Base-by-base conservation (phyloP, 2,888 invertebrate genomes). In the Drosophila picticornis region DNA sequence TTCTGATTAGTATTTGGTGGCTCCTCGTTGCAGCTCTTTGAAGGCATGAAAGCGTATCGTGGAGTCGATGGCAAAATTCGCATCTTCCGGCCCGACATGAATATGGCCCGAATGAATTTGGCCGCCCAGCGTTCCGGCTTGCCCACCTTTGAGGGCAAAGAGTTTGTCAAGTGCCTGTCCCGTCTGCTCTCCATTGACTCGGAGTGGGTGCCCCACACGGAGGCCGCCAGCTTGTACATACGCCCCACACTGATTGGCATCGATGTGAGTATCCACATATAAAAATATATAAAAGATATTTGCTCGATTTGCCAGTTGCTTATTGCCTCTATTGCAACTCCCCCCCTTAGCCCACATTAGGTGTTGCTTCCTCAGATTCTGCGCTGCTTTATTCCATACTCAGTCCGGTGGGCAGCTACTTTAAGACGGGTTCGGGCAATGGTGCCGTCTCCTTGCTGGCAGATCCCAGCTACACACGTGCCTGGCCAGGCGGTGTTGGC, bases 11-110 rank as follows among this genome's bases (percentile, higher is more conserved):
- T 61, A 40, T 58, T 31, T 62, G 36, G 31, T 31, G 61, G 22
- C 16, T 5, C 19, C 31, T 60, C 36, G 4, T 83, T 87, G 32
- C 94, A 99, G 98, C 94, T 99, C 77, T 99, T 99, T 92, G 99
- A 99, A 95, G 99, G 99, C 62, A 95, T 99, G 96, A 99, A 99
- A 94, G 99, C 99, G 0, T 99, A 97, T 94, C 95, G 98, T 83
- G 98, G 99, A 11, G 95, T 96, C 16, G 99, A 99, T 94, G 97
- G 97, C 67, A 96, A 96, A 94, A 97, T 99, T 81, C 95, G 99
- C 82, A 94, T 99, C 90, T 99, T 99, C 94, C 96, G 99, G 59
- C 99, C 99, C 0, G 97, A 98, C 63, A 94, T 98, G 92, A 99
- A 99, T 93, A 98, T 99, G 97, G 95, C 96, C 71, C 95, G 99